A percentile compares a stretch with the other conserved stretches of the same genome.
Conservation (phyloP, 1,140 invertebrate genomes). For the Drosophila persimilis region DNA sequence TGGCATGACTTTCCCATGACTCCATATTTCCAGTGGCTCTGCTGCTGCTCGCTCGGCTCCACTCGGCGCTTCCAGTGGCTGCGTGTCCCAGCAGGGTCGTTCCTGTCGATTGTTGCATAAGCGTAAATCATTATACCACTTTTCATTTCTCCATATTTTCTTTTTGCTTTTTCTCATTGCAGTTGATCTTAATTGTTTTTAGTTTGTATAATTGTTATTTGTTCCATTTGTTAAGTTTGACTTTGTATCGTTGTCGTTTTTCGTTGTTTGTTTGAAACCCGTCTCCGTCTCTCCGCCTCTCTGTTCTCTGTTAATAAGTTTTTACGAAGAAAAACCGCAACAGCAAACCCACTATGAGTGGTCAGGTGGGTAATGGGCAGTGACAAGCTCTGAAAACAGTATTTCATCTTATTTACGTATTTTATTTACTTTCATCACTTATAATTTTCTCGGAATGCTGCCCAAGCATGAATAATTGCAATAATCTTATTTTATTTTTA, state of each 20-base stretch:
- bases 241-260: conserved; percentile 15
- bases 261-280: conserved; percentile 32
- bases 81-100: conserved; percentile 41
- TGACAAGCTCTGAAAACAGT: conserved; percentile 28
- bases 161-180: conserved; percentile 36
- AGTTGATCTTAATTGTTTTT: conserved; percentile 42
- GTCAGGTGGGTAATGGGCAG: conserved; percentile 68
- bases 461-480: conserved; percentile 28
- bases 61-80: conserved; percentile 59
- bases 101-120: conserved; percentile 75
- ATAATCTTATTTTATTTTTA: conserved; percentile 11
- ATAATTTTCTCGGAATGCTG: conserved; percentile 13
- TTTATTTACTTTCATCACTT: conserved; percentile 30
- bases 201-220: conserved; percentile 4
- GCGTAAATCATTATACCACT: conserved; percentile 42
- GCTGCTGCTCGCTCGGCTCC: conserved; percentile 65
- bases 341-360: conserved; percentile 46
- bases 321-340: conserved; percentile 32
- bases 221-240: conserved; percentile 37
- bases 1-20: conserved; percentile 53
- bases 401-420: conserved; percentile 33
- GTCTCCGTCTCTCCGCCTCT: conserved; percentile 10
- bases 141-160: conserved; percentile 14
- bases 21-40: conserved; percentile 62
- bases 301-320: conserved; percentile 29